These are phyloP conservation scores for Trichogramma dendrolimi DNA, from an alignment of 2,888 invertebrate genomes.

Conservation along the genomic window DNA sequence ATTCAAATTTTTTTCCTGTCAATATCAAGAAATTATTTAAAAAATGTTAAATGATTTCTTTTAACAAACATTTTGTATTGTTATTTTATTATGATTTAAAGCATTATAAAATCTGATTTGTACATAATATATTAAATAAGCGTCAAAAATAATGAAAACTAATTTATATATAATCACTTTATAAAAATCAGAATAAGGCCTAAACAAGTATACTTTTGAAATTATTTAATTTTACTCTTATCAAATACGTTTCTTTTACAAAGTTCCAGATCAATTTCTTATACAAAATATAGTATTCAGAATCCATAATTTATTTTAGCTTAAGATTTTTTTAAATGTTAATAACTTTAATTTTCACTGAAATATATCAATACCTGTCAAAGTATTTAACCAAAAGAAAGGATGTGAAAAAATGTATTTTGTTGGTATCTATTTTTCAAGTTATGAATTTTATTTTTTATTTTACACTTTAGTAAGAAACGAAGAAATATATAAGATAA, in stretches of 20 bases:
- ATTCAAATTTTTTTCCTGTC: too few relatives aligned
- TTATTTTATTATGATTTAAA: constrained; percentile 28
- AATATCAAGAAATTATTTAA: neutral
- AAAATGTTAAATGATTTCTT: neutral
- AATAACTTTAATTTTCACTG: neutral
- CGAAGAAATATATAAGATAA: neutral
- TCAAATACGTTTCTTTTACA: constrained; percentile 5
- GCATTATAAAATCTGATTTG: constrained; percentile 26
- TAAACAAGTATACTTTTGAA: constrained; percentile 3
- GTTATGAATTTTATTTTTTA: neutral
- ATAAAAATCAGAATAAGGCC: constrained; percentile 15
- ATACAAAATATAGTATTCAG: neutral
- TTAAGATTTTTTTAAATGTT: constrained; percentile 1
- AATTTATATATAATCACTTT: constrained; percentile 12
- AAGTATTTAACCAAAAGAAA: constrained; percentile 1
- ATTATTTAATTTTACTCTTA: constrained; percentile 5
- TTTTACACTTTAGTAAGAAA: neutral
- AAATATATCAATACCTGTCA: constrained; percentile 10
- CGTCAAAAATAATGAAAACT: constrained; percentile 25
- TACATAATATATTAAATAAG: constrained; percentile 24
- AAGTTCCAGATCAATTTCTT: constrained; percentile 3
- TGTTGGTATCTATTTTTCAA: constrained; percentile 4
- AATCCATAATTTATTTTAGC: constrained; percentile 1
- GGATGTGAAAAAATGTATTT: neutral
- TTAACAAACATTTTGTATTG: constrained; percentile 18